Base-by-base conservation (phyloP, 2,797 vertebrate species). In the Acanthurus tractus region DNA sequence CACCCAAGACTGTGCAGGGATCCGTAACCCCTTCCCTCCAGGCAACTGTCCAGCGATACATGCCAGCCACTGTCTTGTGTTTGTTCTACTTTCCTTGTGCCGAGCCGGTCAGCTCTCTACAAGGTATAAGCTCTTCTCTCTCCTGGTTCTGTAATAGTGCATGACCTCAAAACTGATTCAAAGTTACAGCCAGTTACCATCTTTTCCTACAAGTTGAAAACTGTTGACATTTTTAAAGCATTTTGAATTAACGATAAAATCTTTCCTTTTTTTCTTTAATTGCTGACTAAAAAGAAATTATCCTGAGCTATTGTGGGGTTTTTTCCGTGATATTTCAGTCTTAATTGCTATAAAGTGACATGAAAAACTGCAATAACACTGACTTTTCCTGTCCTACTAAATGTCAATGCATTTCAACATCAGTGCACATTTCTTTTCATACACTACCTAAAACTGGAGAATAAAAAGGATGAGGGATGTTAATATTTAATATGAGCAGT, bases 1-100 rank as follows among this genome's bases (percentile, higher is more conserved):
- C 82, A 78, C 69, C 64, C 54, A 64, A 25, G 38, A 42, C 81
- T 75, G 66, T 75, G 68, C 74, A 77, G 68, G 70, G 74, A 86
- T 87, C 78, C 74, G 57, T 78, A 53, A 72, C 66, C 70, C 73
- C 68, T 81, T 78, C 70, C 71, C 84, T 80, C 75, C 86, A 87
- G 87, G 81, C 88, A 84, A 45, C 70, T 13, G 46, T 88, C 88
- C 90, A 92, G 66, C 53, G 36, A 61, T 45, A 77, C 76, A 84
- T 75, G 82, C 83, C 81, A 79, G 84, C 76, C 52, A 83, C 74
- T 76, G 72, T 90, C 83, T 74, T 76, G 76, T 82, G 75, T 81
- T 88, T 58, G 67, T 74, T 79, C 65, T 87, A 50, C 58, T 77
- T 82, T 79, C n/a, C 48, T 42, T 36, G 63, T 67, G 49, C 67